Percentiles rank a stretch among this genome's conserved stretches.
These are phyloP conservation scores for Callocephalon fimbriatum DNA, from an alignment of 2,113 vertebrate genomes.

Conservation along the genomic window DNA sequence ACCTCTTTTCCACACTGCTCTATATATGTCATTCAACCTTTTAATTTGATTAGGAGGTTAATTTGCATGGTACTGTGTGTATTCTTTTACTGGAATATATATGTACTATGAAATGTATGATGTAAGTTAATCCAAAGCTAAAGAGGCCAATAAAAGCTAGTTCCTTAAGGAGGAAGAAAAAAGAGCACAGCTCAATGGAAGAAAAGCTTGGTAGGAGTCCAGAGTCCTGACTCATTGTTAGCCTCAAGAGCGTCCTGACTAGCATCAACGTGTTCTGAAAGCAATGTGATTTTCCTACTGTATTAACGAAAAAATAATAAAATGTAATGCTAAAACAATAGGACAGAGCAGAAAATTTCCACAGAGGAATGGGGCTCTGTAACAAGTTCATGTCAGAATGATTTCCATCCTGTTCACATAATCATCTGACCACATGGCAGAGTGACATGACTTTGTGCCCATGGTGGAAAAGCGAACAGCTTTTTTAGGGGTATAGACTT, in stretches of 20 bases:
- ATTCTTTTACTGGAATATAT: slow-evolving; percentile 69
- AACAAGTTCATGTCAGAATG: not conserved
- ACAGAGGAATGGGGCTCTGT: not conserved
- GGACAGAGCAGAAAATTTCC: slow-evolving; percentile 46
- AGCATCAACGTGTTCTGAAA: slow-evolving; percentile 74
- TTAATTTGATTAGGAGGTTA: slow-evolving; percentile 72
- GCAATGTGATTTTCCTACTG: slow-evolving; percentile 55
- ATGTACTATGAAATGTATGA: slow-evolving; percentile 72
- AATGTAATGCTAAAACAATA: slow-evolving; percentile 61
- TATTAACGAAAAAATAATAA: slow-evolving; percentile 62
- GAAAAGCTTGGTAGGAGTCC: slow-evolving; percentile 73
- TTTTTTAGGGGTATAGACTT: not conserved
- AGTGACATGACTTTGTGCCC: not conserved
- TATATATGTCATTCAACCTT: slow-evolving; percentile 49
- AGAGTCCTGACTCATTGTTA: slow-evolving; percentile 78
- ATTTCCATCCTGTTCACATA: not conserved
- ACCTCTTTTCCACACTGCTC: slow-evolving; percentile 24
- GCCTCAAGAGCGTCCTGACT: slow-evolving; percentile 69
- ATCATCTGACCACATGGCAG: not conserved
- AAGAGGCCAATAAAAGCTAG: slow-evolving; percentile 74
- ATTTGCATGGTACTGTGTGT: slow-evolving; percentile 50
- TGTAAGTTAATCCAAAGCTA: slow-evolving; percentile 77
- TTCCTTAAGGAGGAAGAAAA: slow-evolving; percentile 61
- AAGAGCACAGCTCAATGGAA: slow-evolving; percentile 67
- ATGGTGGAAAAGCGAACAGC: not conserved